Conservation (phyloP, 2,113 vertebrate genomes). For the Muntiacus muntjak region DNA sequence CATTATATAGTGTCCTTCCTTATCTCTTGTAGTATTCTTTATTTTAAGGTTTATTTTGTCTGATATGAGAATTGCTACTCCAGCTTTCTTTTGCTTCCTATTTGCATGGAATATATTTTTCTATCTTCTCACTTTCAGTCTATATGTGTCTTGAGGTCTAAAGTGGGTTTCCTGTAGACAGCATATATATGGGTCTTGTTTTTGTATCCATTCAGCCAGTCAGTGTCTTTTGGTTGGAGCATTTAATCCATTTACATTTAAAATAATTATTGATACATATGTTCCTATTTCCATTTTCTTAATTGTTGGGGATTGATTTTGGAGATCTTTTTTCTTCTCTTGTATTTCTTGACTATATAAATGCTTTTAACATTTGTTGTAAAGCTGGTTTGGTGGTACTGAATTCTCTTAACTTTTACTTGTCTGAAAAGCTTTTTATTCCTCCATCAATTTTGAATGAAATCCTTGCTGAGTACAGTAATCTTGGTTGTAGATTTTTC, state of each 20-base stretch:
- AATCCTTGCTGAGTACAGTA: background rate
- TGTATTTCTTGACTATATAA: background rate
- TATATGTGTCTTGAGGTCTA: background rate
- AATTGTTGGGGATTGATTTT: background rate
- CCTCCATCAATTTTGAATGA: background rate
- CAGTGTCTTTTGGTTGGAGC: background rate
- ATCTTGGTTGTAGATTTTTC: background rate
- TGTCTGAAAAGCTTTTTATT: background rate
- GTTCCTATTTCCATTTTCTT: background rate
- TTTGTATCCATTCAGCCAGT: background rate
- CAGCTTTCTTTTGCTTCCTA: background rate
- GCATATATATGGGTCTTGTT: background rate
- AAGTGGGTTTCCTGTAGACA: background rate
- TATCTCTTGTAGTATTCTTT: background rate
- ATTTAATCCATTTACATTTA: background rate
- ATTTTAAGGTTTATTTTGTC: background rate
- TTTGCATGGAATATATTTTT: background rate
- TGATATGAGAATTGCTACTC: background rate
- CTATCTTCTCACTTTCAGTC: background rate
- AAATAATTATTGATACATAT: background rate
- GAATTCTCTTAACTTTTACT: background rate
- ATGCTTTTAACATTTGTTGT: background rate
- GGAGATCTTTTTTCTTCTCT: background rate
- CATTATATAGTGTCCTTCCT: background rate
- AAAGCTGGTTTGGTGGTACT: background rate